phyloP scores from a whole-genome alignment of 1,140 invertebrate species.

The Calliphora vicina region DNA sequence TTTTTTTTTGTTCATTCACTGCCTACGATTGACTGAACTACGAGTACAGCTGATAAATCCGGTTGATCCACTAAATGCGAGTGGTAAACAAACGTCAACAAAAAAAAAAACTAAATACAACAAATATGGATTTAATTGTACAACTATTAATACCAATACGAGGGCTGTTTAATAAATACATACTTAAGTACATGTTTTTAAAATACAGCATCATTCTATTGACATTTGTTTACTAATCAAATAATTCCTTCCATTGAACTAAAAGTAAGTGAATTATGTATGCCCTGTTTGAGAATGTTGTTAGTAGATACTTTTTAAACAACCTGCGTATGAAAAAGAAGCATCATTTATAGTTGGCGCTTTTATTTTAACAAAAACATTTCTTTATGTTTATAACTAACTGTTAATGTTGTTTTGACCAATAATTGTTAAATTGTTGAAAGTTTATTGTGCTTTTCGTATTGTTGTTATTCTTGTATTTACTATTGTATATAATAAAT shows the following conservation, averaged over 20 bases:
- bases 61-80: constrained; percentile 6
- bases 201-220: no score
- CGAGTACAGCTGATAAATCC: constrained; percentile 4
- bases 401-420: not conserved
- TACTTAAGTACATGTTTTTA: no score
- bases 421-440: constrained; percentile 24
- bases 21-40: constrained; percentile 16
- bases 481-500: not conserved
- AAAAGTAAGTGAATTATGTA: no score
- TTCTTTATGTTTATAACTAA: not conserved
- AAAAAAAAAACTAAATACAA: not conserved
- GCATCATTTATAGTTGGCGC: not conserved
- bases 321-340: not conserved
- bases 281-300: no score
- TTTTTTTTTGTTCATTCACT: not conserved
- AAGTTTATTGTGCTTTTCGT: not conserved
- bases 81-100: not conserved
- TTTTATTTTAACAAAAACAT: not conserved
- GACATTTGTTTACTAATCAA: no score
- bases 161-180: no score
- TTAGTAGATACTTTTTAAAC: no score
- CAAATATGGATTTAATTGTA: not conserved
- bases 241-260: no score
- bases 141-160: not conserved
- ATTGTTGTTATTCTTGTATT: not conserved